Evolutionary conservation across 2,797 vertebrate genomes (phyloP).

Genomic region (Pogonophryne albipinna): DNA sequence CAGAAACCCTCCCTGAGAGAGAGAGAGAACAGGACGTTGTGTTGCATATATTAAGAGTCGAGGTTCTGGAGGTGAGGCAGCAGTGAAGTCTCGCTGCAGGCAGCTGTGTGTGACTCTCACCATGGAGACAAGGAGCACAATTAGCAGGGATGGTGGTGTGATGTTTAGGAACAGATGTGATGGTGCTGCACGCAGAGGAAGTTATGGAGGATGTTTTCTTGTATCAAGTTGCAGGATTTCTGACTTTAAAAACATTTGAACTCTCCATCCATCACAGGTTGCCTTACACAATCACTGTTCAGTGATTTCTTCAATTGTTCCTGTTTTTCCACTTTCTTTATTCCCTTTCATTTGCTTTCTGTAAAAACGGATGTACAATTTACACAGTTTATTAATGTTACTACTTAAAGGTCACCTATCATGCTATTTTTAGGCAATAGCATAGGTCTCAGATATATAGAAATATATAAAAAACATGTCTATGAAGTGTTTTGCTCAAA

Average conservation of each 20-base stretch:
- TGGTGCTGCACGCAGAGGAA: not conserved
- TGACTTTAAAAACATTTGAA: not conserved
- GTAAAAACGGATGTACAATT: no score
- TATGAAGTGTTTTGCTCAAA: no score
- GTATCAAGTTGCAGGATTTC: no score
- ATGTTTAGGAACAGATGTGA: constrained; percentile 33
- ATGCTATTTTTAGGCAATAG: no score
- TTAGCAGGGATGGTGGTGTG: constrained; percentile 13
- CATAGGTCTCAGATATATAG: no score
- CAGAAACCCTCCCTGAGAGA: no score
- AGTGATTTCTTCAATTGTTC: no score
- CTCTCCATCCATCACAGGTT: not conserved
- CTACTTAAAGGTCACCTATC: no score
- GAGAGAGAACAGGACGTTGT: not conserved
- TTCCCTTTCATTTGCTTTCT: no score
- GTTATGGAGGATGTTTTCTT: not conserved
- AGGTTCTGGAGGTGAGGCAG: constrained; percentile 4
- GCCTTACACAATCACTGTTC: not conserved
- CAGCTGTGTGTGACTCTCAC: constrained; percentile 10
- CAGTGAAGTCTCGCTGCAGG: not conserved
- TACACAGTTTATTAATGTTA: no score
- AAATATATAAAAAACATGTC: no score
- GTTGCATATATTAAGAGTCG: constrained; percentile 26
- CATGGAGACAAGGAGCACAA: constrained; percentile 9
- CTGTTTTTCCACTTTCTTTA: no score